Conservation (phyloP, 2,113 vertebrate genomes). For the Mystacornis crossleyi region DNA sequence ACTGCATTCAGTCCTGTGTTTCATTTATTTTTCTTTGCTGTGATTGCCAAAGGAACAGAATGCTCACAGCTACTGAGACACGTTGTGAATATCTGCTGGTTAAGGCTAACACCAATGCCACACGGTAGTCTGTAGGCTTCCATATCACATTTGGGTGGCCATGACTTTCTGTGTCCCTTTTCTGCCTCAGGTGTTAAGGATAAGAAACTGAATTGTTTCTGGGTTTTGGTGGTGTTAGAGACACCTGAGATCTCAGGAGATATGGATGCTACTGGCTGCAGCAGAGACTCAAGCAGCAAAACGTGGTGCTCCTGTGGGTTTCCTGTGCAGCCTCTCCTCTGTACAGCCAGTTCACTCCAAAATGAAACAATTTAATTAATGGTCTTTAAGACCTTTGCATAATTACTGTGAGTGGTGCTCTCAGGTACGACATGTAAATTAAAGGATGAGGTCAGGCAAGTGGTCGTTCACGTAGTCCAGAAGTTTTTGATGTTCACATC, state of each 20-base stretch:
- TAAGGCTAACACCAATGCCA: not conserved
- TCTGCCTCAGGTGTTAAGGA: not conserved
- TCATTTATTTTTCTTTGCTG: not conserved
- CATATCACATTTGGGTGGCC: rapidly evolving
- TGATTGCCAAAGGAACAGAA: not conserved
- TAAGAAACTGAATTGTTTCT: not conserved
- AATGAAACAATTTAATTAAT: not conserved
- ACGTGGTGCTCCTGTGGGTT: rapidly evolving
- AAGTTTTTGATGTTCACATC: conserved; percentile 23
- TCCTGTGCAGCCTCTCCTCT: not conserved
- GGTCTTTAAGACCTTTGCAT: not conserved
- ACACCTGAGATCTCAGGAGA: not conserved
- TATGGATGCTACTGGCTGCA: not conserved
- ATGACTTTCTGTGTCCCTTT: not conserved
- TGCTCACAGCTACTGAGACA: not conserved
- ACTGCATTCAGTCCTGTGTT: not conserved
- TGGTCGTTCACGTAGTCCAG: not conserved
- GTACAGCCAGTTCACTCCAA: not conserved
- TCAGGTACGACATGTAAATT: not conserved
- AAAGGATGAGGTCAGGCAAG: not conserved
- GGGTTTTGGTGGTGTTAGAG: rapidly evolving
- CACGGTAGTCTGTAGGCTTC: not conserved
- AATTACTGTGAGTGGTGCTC: not conserved
- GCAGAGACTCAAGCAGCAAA: not conserved
- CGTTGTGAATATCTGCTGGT: not conserved